Conservation (phyloP, 2,113 vertebrate species). For the Equus przewalskii region DNA sequence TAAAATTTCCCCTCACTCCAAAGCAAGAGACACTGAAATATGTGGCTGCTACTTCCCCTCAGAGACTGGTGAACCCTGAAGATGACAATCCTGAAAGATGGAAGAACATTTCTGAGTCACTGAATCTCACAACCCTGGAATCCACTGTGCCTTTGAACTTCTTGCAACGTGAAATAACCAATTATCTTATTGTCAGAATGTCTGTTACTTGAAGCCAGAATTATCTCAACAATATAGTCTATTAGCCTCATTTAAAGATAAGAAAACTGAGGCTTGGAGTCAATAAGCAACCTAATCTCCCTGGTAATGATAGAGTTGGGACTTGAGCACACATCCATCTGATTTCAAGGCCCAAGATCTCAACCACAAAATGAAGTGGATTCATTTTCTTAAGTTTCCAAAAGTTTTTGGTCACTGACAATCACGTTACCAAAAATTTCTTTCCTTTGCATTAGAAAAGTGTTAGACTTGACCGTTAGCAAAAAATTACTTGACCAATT, state of each 20-base stretch:
- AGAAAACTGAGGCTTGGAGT: constrained; percentile 2
- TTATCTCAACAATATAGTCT: not conserved
- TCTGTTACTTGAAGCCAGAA: not conserved
- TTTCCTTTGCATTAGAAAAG: constrained; percentile 42
- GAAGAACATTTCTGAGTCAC: not conserved
- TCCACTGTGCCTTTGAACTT: not conserved
- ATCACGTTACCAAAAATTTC: not conserved
- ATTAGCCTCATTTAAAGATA: not conserved
- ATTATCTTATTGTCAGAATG: not conserved
- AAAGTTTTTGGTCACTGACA: not conserved
- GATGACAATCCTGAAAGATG: not conserved
- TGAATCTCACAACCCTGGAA: not conserved
- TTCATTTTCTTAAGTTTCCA: not conserved
- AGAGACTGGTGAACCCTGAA: not conserved
- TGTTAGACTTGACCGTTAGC: not conserved
- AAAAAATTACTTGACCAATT: not conserved
- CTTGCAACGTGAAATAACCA: not conserved
- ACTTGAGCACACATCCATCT: not conserved
- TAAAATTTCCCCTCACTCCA: constrained; percentile 13
- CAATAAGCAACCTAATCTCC: not conserved
- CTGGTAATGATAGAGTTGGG: not conserved
- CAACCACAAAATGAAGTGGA: not conserved
- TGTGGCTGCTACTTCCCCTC: not conserved
- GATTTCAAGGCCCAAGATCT: not conserved
- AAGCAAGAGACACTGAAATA: not conserved